Percentiles rank a stretch among this genome's conserved stretches.
phyloP scores from a whole-genome alignment of 2,797 vertebrate species.

The Ctenopoma multispine region DNA sequence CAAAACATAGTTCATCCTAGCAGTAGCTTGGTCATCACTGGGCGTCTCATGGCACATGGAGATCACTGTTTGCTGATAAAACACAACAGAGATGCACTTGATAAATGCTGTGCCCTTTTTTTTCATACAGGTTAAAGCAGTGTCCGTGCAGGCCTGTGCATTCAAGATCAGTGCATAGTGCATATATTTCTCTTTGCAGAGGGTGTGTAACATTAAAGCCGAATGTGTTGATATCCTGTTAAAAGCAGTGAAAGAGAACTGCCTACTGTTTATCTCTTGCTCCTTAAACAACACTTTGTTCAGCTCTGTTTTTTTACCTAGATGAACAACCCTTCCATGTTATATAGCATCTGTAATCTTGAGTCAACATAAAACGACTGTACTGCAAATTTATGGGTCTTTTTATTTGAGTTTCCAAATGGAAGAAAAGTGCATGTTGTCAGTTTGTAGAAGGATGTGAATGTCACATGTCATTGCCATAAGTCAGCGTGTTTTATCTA shows the following conservation, averaged over 20 bases:
- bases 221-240: constrained; percentile 27
- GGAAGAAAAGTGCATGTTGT: not conserved
- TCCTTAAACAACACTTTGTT: constrained; percentile 53
- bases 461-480: constrained; percentile 9
- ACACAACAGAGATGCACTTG: not conserved
- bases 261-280: constrained; percentile 36
- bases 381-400: constrained; percentile 42
- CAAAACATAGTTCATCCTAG: not conserved
- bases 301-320: constrained; percentile 8
- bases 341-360: constrained; percentile 19
- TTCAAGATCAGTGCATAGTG: constrained; percentile 18
- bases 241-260: constrained; percentile 42
- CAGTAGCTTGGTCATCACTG: constrained; percentile 6
- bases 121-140: not conserved
- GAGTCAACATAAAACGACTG: constrained; percentile 19
- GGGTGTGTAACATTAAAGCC: constrained; percentile 14
- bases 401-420: constrained; percentile 41
- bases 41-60: constrained; percentile 14
- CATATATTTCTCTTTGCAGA: constrained; percentile 37
- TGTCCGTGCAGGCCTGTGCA: not conserved
- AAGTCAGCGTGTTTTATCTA: not conserved
- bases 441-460: constrained; percentile 9
- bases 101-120: not conserved
- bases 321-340: not conserved
- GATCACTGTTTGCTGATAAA: constrained; percentile 18